These are phyloP conservation scores for Macropodus opercularis DNA, from an alignment of 2,797 vertebrate species.

Conservation along the genomic window DNA sequence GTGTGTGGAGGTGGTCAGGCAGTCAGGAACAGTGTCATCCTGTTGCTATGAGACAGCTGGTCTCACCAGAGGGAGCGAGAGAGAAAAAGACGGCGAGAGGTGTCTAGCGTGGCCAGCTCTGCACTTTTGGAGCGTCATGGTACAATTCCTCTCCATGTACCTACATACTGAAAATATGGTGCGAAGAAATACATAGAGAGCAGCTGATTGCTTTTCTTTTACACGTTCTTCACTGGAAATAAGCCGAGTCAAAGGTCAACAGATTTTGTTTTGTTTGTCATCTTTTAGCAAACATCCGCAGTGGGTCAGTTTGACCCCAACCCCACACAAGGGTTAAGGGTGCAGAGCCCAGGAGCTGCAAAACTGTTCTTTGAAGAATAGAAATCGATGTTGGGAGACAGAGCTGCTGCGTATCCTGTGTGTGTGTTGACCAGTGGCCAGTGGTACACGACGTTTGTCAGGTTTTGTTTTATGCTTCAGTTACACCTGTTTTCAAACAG, in stretches of 20 bases:
- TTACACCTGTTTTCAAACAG: background rate
- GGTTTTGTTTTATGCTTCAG: background rate
- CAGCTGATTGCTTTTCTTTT: too few relatives aligned
- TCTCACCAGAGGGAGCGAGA: constrained; percentile 58
- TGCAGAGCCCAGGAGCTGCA: background rate
- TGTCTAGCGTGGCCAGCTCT: constrained; percentile 19
- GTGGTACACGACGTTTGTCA: background rate
- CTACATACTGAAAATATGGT: too few relatives aligned
- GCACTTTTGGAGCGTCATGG: too few relatives aligned
- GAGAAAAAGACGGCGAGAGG: constrained; percentile 16
- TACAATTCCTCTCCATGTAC: too few relatives aligned
- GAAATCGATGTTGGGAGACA: background rate
- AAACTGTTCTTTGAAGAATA: background rate
- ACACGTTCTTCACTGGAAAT: too few relatives aligned
- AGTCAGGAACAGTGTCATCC: constrained; percentile 59
- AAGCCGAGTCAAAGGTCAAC: too few relatives aligned
- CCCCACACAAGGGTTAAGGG: too few relatives aligned
- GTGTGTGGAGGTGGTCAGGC: constrained; percentile 51
- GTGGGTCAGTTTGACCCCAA: too few relatives aligned
- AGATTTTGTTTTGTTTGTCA: too few relatives aligned
- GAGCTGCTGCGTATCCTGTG: background rate
- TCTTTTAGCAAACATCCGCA: too few relatives aligned
- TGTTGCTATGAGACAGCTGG: constrained; percentile 76
- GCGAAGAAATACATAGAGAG: too few relatives aligned
- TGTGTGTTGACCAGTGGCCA: background rate